Evolutionary conservation across 2,113 vertebrate genomes (phyloP).

Genomic region (Anas platyrhynchos): DNA sequence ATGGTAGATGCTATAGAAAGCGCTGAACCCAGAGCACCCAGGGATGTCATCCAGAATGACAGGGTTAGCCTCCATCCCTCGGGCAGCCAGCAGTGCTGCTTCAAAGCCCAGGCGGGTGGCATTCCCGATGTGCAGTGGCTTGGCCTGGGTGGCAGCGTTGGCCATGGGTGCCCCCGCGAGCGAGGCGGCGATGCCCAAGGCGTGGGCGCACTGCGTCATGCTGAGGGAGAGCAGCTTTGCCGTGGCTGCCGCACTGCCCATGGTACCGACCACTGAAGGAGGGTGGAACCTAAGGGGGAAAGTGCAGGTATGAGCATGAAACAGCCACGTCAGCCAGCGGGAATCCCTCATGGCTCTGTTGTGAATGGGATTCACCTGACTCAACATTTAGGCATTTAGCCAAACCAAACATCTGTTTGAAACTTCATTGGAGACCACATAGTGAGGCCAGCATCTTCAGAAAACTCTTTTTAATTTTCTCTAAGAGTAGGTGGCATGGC

Average conservation of each 20-base stretch:
- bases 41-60: slow-evolving; percentile 81
- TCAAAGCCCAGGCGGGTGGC: slow-evolving; percentile 87
- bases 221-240: slow-evolving; percentile 83
- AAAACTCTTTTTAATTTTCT: background rate
- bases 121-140: slow-evolving; percentile 87
- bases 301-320: background rate
- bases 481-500: background rate
- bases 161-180: slow-evolving; percentile 90
- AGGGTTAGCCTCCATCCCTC: slow-evolving; percentile 83
- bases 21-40: slow-evolving; percentile 85
- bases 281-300: slow-evolving; percentile 84
- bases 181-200: slow-evolving; percentile 86
- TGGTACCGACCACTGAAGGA: slow-evolving; percentile 86
- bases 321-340: rapidly evolving
- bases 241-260: slow-evolving; percentile 87
- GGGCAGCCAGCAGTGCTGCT: slow-evolving; percentile 84
- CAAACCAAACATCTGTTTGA: background rate
- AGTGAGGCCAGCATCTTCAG: background rate
- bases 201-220: slow-evolving; percentile 76
- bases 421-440: background rate
- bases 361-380: background rate
- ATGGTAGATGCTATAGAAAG: slow-evolving; percentile 85
- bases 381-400: background rate
- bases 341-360: background rate
- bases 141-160: slow-evolving; percentile 89